Conservation (phyloP, 2,888 invertebrate genomes). For the Calliphora vomitoria region DNA sequence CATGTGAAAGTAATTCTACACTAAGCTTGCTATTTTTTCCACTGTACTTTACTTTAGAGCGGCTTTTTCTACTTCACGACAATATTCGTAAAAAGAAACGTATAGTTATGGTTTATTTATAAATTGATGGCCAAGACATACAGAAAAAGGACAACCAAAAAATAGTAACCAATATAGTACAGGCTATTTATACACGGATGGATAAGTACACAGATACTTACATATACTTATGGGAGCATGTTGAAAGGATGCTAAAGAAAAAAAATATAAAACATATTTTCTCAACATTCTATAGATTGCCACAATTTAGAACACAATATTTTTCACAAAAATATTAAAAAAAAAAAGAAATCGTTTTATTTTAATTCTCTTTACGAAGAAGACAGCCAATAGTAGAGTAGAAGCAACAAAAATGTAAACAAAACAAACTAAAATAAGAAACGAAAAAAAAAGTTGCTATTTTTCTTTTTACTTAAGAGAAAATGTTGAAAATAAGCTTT, state of each 20-base stretch:
- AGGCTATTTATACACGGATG: not conserved
- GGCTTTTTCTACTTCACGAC: not conserved
- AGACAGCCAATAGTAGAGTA: constrained; percentile 13
- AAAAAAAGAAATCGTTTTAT: not conserved
- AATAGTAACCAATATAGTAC: not conserved
- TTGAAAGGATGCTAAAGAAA: constrained; percentile 17
- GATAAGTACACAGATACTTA: not conserved
- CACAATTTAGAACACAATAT: constrained; percentile 49
- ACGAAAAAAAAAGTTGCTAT: constrained; percentile 8
- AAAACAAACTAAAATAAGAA: constrained; percentile 38
- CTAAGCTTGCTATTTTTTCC: not conserved
- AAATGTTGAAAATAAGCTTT: constrained; percentile 57
- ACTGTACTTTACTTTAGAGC: constrained; percentile 1
- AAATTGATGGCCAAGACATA: constrained; percentile 33
- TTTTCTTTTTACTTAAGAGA: constrained; percentile 55
- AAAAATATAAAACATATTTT: constrained; percentile 22
- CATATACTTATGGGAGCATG: not conserved
- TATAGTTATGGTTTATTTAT: constrained; percentile 34
- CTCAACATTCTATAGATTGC: constrained; percentile 29
- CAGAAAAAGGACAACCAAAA: not conserved
- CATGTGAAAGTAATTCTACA: too few species aligned
- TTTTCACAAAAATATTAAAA: constrained; percentile 1
- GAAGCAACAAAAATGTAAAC: constrained; percentile 34
- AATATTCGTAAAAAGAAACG: not conserved
- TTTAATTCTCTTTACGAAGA: not conserved